Evolutionary conservation across 2,888 invertebrate species (phyloP).

Genomic region (Eupithecia inturbata): DNA sequence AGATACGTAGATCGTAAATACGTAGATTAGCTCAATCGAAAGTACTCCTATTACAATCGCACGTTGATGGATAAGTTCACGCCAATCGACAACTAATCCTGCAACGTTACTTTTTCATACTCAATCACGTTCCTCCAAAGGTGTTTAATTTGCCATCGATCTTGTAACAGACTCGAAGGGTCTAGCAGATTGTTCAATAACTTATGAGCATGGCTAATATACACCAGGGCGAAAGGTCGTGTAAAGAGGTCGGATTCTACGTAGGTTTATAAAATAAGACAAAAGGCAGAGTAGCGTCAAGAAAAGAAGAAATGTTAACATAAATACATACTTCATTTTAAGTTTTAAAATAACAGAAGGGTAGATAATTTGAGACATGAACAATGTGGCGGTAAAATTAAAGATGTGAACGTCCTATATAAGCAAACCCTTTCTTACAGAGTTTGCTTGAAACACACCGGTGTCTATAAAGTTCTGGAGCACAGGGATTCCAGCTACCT

Average conservation of each 20-base stretch:
- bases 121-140: constrained; percentile 71
- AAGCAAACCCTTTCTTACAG: background rate
- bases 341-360: background rate
- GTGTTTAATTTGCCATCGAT: constrained; percentile 77
- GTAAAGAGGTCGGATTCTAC: constrained; percentile 11
- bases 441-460: background rate
- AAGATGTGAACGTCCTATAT: background rate
- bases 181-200: constrained; percentile 49
- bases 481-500: constrained; percentile 31
- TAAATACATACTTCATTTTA: background rate
- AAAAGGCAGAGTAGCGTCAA: background rate
- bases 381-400: background rate
- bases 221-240: constrained; percentile 17
- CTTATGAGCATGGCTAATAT: constrained; percentile 32
- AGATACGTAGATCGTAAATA: too few relatives aligned
- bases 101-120: constrained; percentile 75
- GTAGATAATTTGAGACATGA: background rate
- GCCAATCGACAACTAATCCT: constrained; percentile 66
- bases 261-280: background rate
- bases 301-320: background rate
- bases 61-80: constrained; percentile 56
- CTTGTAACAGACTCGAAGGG: constrained; percentile 67
- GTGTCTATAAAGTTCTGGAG: constrained; percentile 24
- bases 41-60: constrained; percentile 26
- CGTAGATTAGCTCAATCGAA: too few relatives aligned